These are phyloP conservation scores for Zele albiditarsus DNA, from an alignment of 2,888 invertebrate genomes.

Conservation along the genomic window DNA sequence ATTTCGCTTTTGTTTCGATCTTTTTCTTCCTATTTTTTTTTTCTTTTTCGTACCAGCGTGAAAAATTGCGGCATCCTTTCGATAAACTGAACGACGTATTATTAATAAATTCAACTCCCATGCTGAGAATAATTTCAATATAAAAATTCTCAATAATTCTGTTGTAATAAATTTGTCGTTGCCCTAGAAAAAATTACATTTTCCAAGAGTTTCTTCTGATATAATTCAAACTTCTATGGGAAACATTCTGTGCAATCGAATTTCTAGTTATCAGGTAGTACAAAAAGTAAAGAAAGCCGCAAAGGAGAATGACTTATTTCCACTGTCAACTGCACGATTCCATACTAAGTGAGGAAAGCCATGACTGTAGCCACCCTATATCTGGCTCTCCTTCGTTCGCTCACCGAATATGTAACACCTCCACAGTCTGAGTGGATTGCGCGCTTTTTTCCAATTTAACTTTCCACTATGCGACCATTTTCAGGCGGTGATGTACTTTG, in stretches of 20 bases:
- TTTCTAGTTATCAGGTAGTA: slow-evolving; percentile 14
- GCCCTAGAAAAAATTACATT: slow-evolving; percentile 8
- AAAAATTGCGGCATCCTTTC: slow-evolving; percentile 10
- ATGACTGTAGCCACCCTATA: background rate
- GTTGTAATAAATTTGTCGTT: slow-evolving; percentile 14
- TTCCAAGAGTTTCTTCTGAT: background rate
- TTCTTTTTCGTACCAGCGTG: background rate
- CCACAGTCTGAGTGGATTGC: background rate
- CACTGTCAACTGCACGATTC: slow-evolving; percentile 17
- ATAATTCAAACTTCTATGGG: slow-evolving; percentile 10
- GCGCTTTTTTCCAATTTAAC: slow-evolving; percentile 37
- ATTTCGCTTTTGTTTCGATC: background rate
- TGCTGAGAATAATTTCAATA: slow-evolving; percentile 14
- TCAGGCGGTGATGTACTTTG: background rate
- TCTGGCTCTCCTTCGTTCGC: no score
- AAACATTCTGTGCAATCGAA: slow-evolving; percentile 21
- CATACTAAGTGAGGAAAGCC: background rate
- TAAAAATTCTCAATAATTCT: slow-evolving; percentile 26
- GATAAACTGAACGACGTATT: background rate
- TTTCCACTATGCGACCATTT: slow-evolving; percentile 17
- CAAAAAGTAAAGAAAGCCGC: background rate
- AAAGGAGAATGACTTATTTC: slow-evolving; percentile 7
- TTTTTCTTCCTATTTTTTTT: background rate
- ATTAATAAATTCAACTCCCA: slow-evolving; percentile 9
- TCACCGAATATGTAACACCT: background rate